Evolutionary conservation across 1,140 invertebrate species (phyloP).

Genomic region (Anastatus disparis): DNA sequence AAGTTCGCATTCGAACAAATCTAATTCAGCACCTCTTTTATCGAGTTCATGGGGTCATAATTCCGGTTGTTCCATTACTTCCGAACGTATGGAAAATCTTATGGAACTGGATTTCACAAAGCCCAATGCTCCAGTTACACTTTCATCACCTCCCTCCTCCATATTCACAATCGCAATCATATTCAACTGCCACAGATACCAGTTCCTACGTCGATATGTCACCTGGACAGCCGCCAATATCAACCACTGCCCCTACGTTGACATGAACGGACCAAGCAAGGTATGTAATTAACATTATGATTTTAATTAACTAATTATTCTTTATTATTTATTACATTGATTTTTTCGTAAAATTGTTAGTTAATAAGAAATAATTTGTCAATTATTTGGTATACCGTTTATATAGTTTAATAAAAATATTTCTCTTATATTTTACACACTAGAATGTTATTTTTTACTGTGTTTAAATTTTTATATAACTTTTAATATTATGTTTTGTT

Average conservation of each 20-base stretch:
- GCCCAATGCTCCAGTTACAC: conserved; percentile 57
- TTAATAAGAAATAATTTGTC: too few species aligned
- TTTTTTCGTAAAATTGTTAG: too few species aligned
- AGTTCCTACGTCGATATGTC: conserved; percentile 72
- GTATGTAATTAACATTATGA: conserved; percentile 43
- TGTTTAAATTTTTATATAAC: too few species aligned
- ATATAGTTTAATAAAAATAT: too few species aligned
- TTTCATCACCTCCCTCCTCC: conserved; percentile 56
- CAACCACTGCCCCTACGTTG: conserved; percentile 63
- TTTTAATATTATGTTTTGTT: too few species aligned
- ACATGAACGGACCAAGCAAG: conserved; percentile 65
- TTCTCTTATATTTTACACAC: too few species aligned
- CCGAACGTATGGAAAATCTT: conserved; percentile 77
- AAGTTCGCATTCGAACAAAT: conserved; percentile 60
- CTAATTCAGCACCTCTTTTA: conserved; percentile 63
- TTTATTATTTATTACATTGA: too few species aligned
- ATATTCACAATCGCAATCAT: conserved; percentile 52
- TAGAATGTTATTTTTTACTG: too few species aligned
- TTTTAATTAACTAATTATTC: too few species aligned
- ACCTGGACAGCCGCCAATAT: conserved; percentile 58
- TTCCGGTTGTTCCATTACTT: conserved; percentile 63
- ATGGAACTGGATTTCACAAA: conserved; percentile 84
- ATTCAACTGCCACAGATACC: conserved; percentile 63
- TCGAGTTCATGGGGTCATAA: conserved; percentile 70
- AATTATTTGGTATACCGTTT: too few species aligned